These are phyloP conservation scores for Papilio demoleus DNA, from an alignment of 2,888 invertebrate genomes.

Conservation along the genomic window DNA sequence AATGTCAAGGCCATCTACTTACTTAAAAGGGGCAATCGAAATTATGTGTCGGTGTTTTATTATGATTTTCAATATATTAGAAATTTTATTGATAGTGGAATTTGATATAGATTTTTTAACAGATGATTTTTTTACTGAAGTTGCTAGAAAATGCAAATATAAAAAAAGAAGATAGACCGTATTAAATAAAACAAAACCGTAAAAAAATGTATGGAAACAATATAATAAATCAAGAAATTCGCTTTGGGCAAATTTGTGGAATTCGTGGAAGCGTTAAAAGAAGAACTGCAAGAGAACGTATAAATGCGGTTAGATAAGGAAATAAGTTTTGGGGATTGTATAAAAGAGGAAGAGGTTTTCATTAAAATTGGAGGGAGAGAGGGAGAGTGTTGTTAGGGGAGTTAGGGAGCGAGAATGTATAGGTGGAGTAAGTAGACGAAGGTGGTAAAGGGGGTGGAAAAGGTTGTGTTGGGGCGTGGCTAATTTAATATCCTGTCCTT, in stretches of 20 bases:
- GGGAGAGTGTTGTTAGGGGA: background rate
- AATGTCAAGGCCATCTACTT: constrained; percentile 9
- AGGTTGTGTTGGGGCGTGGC: background rate
- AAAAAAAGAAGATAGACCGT: no score
- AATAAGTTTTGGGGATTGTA: background rate
- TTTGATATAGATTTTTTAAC: no score
- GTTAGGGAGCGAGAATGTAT: background rate
- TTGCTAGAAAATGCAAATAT: no score
- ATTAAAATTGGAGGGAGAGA: background rate
- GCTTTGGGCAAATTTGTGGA: background rate
- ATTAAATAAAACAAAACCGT: no score
- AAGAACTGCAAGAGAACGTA: background rate
- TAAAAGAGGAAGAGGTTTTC: background rate
- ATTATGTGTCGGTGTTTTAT: background rate
- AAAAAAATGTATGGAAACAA: no score
- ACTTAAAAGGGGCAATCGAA: background rate
- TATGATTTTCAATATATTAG: no score
- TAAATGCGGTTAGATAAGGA: background rate
- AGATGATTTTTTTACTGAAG: no score
- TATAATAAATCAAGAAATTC: no score
- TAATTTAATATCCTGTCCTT: background rate
- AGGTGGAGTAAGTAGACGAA: background rate
- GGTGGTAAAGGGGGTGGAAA: background rate
- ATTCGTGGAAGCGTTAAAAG: background rate
- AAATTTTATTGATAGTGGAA: no score